Conservation (phyloP, 1,140 invertebrate genomes). For the Papilio xuthus region DNA sequence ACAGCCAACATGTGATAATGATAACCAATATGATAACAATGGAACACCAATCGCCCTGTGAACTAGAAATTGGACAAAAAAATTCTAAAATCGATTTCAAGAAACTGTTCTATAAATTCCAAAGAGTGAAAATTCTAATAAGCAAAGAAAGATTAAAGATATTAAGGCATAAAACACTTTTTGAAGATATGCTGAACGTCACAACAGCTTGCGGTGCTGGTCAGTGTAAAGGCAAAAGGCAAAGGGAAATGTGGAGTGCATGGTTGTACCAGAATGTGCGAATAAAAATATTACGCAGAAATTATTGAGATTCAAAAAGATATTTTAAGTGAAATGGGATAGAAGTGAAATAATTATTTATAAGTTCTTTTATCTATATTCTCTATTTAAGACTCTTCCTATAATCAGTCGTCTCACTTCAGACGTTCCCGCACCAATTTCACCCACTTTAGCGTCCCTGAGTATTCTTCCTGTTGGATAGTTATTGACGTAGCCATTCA, state of each 20-base stretch:
- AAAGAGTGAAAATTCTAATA: not conserved
- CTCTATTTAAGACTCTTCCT: conserved; percentile 91
- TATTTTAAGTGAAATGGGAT: not conserved
- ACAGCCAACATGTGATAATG: not conserved
- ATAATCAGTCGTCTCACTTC: conserved; percentile 97
- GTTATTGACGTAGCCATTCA: conserved; percentile 99
- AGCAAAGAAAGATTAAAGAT: not conserved
- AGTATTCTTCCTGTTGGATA: conserved; percentile 96
- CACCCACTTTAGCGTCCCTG: conserved; percentile 98
- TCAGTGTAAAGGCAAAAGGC: too few relatives aligned
- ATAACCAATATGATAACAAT: not conserved
- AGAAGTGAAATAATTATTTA: not conserved
- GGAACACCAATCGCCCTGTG: not conserved
- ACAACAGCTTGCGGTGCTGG: not conserved
- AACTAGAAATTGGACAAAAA: not conserved
- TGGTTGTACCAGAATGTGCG: not conserved
- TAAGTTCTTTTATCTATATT: conserved; percentile 84
- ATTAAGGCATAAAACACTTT: not conserved
- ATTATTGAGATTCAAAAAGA: too few relatives aligned
- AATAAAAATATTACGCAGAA: not conserved
- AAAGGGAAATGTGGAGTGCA: not conserved
- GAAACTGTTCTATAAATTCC: not conserved
- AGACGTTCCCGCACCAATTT: conserved; percentile 99
- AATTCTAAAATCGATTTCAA: not conserved
- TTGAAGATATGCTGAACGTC: not conserved